Base-by-base conservation (phyloP, 2,797 vertebrate genomes). In the Anguilla pacifica region DNA sequence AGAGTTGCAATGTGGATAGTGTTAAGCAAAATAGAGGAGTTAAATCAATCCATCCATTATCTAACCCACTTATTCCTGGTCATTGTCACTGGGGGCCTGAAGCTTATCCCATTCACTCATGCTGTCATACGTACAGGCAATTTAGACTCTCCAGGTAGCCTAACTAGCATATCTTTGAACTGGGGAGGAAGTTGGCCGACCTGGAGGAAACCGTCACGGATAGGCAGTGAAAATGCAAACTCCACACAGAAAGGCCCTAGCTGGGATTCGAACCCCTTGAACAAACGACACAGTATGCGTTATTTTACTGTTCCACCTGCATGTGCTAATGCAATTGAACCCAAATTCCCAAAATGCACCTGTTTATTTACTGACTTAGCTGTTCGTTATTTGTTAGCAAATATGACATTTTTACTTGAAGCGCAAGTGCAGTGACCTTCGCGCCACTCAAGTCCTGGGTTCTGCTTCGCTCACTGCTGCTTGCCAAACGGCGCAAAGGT, bases 1-100 rank as follows among this genome's bases (percentile, higher is more conserved):
- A 94, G 92, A 94, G 93, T 90, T 85, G 92, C 91, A 95, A 93
- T 94, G 92, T 92, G 92, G 90, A 92, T 82, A 95, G 94, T 94
- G 92, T 70, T 10, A 28, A 70, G 1, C 9, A 64, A 22, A 22
- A n/a, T n/a, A 70, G 15, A 70, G n/a, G 17, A 70, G 64, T n/a
- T 70, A 9, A 25, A 22, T 64, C 59, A 9, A 64, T 64, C 59
- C 59, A 64, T 25, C 17, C 59, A 64, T 64, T 64, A 95, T 96
- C 95, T 92, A 92, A 91, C 59, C 59, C 17, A 64, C 19, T 64
- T 25, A 25, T 64, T 64, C 59, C 19, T 64, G 59, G 59, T 64
- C 59, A 22, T 6, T 6, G 17, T 64, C 59, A 22, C 17, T 6
- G 28, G n/a, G 13, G 17, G 28, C 51, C 11, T 9, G 51, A 53